A percentile compares a stretch with the other conserved stretches of the same genome.
Evolutionary conservation across 2,797 vertebrate species (phyloP).

Genomic region (Hippopotamyrus pictus): DNA sequence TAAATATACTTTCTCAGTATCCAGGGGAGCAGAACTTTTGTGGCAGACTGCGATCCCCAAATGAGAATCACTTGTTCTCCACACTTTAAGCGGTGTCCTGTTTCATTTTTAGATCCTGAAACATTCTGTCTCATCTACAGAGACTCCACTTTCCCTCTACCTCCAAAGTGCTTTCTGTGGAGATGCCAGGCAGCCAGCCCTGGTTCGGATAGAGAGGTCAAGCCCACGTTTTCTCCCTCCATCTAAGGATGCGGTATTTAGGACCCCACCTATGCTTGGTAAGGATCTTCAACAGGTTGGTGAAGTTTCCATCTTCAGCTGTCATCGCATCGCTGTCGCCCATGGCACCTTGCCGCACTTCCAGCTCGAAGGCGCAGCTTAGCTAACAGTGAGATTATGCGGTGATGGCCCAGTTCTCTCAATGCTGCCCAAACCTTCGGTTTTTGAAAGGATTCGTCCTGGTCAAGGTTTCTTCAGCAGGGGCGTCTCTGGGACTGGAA

Average conservation of each 20-base stretch:
- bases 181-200: conserved; percentile 33
- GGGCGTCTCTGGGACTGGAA: not conserved
- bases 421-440: not conserved
- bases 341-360: not conserved
- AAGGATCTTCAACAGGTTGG: not conserved
- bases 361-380: not conserved
- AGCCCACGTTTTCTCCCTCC: not conserved
- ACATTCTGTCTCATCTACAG: conserved; percentile 37
- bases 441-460: not conserved
- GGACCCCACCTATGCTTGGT: not conserved
- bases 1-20: not conserved
- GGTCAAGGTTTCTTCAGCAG: not conserved
- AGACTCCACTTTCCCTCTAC: conserved; percentile 55
- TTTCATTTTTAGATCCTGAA: not conserved
- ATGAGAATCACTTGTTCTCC: not conserved
- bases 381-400: not conserved
- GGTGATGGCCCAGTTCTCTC: not conserved
- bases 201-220: not conserved
- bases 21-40: not conserved
- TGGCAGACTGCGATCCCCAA: not conserved
- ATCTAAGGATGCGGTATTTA: not conserved
- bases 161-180: conserved; percentile 58
- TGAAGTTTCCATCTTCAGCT: not conserved
- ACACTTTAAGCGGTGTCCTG: not conserved
- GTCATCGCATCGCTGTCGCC: not conserved